Conservation (phyloP, 2,797 vertebrate genomes). For the Eupleurogrammus muticus region DNA sequence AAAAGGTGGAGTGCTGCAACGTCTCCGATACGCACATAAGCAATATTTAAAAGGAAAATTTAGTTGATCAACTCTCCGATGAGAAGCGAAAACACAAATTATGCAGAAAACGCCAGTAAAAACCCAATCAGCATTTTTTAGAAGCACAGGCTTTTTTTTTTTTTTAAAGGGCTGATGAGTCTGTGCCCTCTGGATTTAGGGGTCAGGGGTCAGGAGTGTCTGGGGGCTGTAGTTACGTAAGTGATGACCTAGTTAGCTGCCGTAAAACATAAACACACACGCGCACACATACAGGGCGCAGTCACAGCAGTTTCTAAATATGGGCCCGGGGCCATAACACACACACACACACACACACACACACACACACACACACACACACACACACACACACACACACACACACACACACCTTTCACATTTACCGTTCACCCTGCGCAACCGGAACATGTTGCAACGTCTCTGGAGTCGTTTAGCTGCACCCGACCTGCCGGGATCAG, state of each 20-base stretch:
- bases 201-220: not conserved
- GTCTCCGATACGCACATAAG: not conserved
- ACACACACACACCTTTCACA: slow-evolving; percentile 2
- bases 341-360: no score
- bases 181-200: not conserved
- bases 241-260: not conserved
- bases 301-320: slow-evolving; percentile 1
- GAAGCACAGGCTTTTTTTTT: slow-evolving; percentile 7
- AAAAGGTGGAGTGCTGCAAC: not conserved
- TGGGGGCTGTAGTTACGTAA: slow-evolving; percentile 26
- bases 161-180: not conserved
- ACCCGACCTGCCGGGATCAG: not conserved
- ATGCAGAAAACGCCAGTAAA: not conserved
- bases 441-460: not conserved
- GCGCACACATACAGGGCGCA: slow-evolving; percentile 1
- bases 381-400: no score
- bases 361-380: not conserved
- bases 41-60: no score
- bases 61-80: not conserved
- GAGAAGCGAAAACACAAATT: not conserved
- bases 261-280: not conserved
- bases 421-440: not conserved
- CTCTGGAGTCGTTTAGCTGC: not conserved
- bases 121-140: not conserved
- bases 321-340: not conserved